A percentile compares a stretch with the other conserved stretches of the same genome.
phyloP scores from a whole-genome alignment of 1,140 invertebrate genomes.

The Drosophila ogumai region DNA sequence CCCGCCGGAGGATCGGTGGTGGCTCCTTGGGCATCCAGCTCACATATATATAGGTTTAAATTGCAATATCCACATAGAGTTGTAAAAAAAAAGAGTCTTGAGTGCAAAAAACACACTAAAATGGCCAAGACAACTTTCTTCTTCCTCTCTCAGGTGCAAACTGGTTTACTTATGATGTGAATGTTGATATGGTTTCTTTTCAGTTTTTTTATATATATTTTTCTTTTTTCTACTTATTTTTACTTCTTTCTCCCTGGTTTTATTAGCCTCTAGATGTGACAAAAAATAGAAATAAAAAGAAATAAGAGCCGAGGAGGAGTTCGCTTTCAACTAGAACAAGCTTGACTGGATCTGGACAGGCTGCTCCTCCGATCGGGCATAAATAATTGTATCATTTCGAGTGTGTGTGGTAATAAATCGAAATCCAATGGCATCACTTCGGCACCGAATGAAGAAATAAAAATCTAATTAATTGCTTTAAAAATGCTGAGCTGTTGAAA shows the following conservation, averaged over 20 bases:
- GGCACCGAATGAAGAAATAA: constrained; percentile 74
- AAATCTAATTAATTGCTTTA: constrained; percentile 80
- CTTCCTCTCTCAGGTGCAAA: constrained; percentile 83
- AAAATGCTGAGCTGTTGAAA: constrained; percentile 76
- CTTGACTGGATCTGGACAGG: constrained; percentile 45
- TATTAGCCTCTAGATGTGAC: constrained; percentile 44
- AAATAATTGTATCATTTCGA: constrained; percentile 79
- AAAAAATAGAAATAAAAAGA: not conserved
- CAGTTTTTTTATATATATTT: constrained; percentile 24
- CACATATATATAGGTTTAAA: constrained; percentile 45
- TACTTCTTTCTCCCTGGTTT: constrained; percentile 47
- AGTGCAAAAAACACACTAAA: constrained; percentile 64
- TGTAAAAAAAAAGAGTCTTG: constrained; percentile 60
- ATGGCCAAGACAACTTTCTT: constrained; percentile 84
- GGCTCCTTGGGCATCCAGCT: constrained; percentile 59
- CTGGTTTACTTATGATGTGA: constrained; percentile 84
- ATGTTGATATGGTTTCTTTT: constrained; percentile 83
- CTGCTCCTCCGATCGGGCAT: constrained; percentile 23
- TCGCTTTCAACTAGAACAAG: constrained; percentile 82
- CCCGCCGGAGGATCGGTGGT: constrained; percentile 40
- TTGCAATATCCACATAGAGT: constrained; percentile 46
- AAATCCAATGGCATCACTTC: constrained; percentile 67
- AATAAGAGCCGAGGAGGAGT: constrained; percentile 30
- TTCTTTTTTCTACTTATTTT: constrained; percentile 17
- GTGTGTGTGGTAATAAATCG: constrained; percentile 82